These are phyloP conservation scores for Panagrolaimus sp. DNA, from an alignment of 1,140 invertebrate genomes.

Conservation along the genomic window DNA sequence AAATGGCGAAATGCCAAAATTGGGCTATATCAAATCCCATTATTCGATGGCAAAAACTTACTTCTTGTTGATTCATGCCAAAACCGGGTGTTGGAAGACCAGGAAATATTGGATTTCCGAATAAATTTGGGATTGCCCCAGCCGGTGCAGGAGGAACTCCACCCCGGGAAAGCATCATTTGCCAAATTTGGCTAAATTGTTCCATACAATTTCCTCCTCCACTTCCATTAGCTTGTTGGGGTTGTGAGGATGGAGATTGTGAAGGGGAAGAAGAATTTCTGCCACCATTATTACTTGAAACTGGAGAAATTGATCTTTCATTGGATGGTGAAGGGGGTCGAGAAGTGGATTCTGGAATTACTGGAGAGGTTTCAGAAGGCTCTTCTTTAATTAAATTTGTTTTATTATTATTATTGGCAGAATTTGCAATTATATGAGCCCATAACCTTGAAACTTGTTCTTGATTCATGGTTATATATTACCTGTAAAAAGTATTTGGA, in stretches of 20 bases:
- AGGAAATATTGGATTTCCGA: neutral
- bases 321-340: neutral
- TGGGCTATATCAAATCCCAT: no score
- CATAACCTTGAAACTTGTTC: no score
- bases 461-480: no score
- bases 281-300: neutral
- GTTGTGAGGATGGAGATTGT: conserved; percentile 12
- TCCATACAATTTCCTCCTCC: neutral
- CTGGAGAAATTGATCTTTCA: neutral
- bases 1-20: no score
- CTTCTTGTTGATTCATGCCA: conserved; percentile 12
- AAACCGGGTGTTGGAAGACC: neutral
- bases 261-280: neutral
- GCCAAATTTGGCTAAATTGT: neutral
- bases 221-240: no score
- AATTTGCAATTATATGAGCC: no score
- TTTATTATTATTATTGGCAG: no score
- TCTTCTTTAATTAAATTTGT: neutral
- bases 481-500: no score
- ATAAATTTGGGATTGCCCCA: neutral
- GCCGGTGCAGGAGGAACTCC: neutral
- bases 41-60: neutral
- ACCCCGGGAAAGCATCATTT: neutral
- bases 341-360: neutral
- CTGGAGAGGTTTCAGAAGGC: neutral